These are phyloP conservation scores for Cryptoblepharus egeriae DNA, from an alignment of 2,797 vertebrate species.

Conservation along the genomic window DNA sequence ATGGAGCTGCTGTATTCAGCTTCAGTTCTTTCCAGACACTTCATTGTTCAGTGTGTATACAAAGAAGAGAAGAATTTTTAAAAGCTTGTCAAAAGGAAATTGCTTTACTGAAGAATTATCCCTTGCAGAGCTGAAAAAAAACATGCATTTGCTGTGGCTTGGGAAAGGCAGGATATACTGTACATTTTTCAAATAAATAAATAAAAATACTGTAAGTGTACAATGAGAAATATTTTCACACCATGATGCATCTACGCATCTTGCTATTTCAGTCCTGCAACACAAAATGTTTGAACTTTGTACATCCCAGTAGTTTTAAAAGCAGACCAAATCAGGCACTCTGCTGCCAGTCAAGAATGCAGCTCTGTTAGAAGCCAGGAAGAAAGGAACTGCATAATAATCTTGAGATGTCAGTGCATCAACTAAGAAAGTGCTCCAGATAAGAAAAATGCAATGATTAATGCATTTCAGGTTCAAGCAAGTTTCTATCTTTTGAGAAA, in stretches of 20 bases:
- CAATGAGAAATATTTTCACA: conserved; percentile 66
- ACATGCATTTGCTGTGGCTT: background rate
- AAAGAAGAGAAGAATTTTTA: conserved; percentile 67
- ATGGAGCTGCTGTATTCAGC: conserved; percentile 51
- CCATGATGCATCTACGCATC: conserved; percentile 61
- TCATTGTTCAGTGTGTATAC: conserved; percentile 55
- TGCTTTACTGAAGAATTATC: conserved; percentile 69
- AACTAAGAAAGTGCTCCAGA: background rate
- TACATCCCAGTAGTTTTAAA: conserved; percentile 51
- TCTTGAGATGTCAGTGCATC: background rate
- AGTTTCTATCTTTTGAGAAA: too few species aligned
- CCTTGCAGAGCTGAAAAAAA: conserved; percentile 66
- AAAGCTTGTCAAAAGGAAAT: conserved; percentile 60
- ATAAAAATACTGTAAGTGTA: conserved; percentile 50
- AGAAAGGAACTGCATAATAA: conserved; percentile 20
- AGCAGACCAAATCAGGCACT: conserved; percentile 13
- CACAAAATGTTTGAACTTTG: conserved; percentile 57
- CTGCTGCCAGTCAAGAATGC: conserved; percentile 47
- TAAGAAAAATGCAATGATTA: conserved; percentile 22
- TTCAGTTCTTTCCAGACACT: conserved; percentile 58
- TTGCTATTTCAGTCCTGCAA: conserved; percentile 52
- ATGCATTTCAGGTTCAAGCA: too few species aligned
- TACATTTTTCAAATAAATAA: too few species aligned
- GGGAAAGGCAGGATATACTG: too few species aligned
- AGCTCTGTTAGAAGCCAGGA: conserved; percentile 41